Evolutionary conservation across 2,113 vertebrate genomes (phyloP), one percentile per base, ranked within the genome.

Genomic region (Onychorhynchus coronatus): DNA sequence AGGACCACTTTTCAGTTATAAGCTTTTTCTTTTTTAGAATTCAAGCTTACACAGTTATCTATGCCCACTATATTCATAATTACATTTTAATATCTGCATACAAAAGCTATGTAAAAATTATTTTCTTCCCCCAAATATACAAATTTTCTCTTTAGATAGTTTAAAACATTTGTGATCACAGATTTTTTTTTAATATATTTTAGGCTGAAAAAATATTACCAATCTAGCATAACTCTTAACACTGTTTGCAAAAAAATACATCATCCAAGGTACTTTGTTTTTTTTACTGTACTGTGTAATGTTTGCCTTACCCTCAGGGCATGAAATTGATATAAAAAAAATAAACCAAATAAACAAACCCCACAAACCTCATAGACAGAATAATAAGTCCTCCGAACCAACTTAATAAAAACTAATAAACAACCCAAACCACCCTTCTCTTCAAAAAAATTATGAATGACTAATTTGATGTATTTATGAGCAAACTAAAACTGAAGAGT

Each of bases 41-140:
- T 98, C 91, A 98, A 98, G 98, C 98, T 98, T 98, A 98, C 96
- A 98, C 98, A 97, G 96, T 98, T 98, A 98, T 98, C 98, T 98
- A 98, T 37, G 97, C 97, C 97, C 97, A 98, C 98, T 98, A 98
- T 98, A 98, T 97, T 98, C 96, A 98, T 98, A 98, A 98, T 98
- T 98, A 98, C 98, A 98, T 97, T 98, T 98, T 98, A 97, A 98
- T 98, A 98, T 98, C 96, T 98, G 98, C 98, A 98, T 98, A 98
- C 98, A 98, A 98, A 98, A 98, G 98, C 98, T 98, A 98, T 98
- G 98, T 98, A 98, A 98, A 98, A 98, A 98, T 98, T 98, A 98
- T 97, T 98, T 97, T 96, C 96, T 97, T 97, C 97, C 97, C 96
- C 97, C 98, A 98, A 98, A 98, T 98, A 98, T 98, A 98, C 98